These are phyloP conservation scores for Semicossyphus pulcher DNA, from an alignment of 2,113 vertebrate genomes.

Conservation along the genomic window DNA sequence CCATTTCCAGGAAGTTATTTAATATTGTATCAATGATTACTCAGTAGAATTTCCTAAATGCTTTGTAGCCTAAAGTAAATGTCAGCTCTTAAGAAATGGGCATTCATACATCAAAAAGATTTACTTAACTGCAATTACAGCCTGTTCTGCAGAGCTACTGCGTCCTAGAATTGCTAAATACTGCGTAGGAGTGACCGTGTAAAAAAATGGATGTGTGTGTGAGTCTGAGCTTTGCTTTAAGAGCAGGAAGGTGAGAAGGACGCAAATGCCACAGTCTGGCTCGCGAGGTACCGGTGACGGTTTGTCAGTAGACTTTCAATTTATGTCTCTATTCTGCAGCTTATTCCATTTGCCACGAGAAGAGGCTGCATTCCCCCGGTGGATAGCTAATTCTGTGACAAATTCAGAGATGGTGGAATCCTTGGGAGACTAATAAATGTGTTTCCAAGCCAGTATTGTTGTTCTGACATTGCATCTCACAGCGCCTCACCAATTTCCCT, in stretches of 20 bases:
- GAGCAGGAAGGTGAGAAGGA: constrained; percentile 53
- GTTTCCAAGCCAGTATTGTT: constrained; percentile 56
- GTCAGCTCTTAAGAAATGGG: constrained; percentile 34
- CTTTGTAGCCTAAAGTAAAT: constrained; percentile 23
- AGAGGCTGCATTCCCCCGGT: constrained; percentile 27
- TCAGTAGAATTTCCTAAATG: not conserved
- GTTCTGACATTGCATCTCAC: constrained; percentile 60
- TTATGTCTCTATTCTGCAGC: constrained; percentile 47
- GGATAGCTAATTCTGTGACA: constrained; percentile 52
- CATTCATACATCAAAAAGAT: constrained; percentile 39
- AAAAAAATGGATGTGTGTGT: constrained; percentile 5
- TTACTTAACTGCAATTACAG: constrained; percentile 51
- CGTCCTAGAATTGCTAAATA: constrained; percentile 37
- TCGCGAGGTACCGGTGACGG: constrained; percentile 19
- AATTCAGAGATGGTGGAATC: constrained; percentile 52
- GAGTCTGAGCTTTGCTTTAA: constrained; percentile 38
- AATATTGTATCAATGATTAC: not conserved
- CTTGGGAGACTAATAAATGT: constrained; percentile 63
- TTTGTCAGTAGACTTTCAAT: constrained; percentile 50
- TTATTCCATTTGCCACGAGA: constrained; percentile 50
- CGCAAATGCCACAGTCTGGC: constrained; percentile 39
- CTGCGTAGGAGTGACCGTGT: constrained; percentile 58
- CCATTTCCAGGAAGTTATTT: not conserved
- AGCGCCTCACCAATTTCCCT: constrained; percentile 49
- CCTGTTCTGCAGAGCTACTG: constrained; percentile 32